Evolutionary conservation across 1,140 invertebrate genomes (phyloP), one percentile per base, ranked within the genome.

Genomic region (Phocides pigmalion): DNA sequence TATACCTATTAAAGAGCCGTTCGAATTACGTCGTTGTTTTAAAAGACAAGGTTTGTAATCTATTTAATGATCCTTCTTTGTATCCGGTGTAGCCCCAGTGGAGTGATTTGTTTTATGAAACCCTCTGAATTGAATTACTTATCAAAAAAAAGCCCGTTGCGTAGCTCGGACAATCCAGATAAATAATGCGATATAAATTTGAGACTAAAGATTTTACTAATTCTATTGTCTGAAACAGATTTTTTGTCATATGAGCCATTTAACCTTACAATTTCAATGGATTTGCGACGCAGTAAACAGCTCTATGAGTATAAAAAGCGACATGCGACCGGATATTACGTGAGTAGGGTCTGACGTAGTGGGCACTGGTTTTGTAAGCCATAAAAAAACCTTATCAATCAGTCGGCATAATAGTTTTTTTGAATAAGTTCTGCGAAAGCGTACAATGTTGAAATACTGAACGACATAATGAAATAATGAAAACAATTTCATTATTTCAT

Each of bases 41-140:
- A 65, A 50, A 65, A 54, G 44, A 58, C 63, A 65, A 47, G 63
- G 25, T 14, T 47, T 19, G 63, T 59, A 65, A 65, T 65, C 58
- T 49, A 65, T 54, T 65, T 65, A 65, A 65, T 65, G 63, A 65
- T 65, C 35, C 53, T 58, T 19, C 46, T 65, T 65, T 65, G 63
- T 65, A 65, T 56, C 44, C 53, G 46, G 47, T 44, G 28, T 46
- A 37, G 46, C 63, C 53, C 46, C 63, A 42, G 16, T 49, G 63
- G 63, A 39, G 53, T 59, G 63, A 59, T 65, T 65, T 65, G 53
- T 65, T 65, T 50, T 44, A 59, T 65, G 44, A 65, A 59, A 59
- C 54, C 56, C 56, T 59, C 53, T 59, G 25, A 66, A 59, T 49
- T 51, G 37, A 59, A 66, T 66, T 59, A 44, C 46, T 50, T 59